A percentile compares a stretch with the other conserved stretches of the same genome.
These are phyloP conservation scores for Halichondria panicea DNA, from an alignment of 37 sponge, comb jelly and placozoan genomes.

Conservation along the genomic window DNA sequence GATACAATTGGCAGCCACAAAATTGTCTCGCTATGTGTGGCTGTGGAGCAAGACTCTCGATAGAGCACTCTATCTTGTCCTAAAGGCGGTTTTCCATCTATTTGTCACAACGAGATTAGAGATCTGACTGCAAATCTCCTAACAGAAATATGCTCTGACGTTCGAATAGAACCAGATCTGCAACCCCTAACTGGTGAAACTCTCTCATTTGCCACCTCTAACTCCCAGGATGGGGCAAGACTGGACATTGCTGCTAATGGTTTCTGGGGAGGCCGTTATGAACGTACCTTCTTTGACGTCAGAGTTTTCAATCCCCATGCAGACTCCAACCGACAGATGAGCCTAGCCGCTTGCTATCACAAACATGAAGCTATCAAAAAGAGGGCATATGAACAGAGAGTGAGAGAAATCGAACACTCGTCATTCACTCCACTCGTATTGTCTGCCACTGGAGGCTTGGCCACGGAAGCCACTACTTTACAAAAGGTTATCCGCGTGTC, in stretches of 20 bases:
- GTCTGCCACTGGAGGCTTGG: constrained; percentile 25
- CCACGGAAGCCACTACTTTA: constrained; percentile 1
- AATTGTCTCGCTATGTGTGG: too few relatives aligned
- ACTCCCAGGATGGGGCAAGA: constrained; percentile 23
- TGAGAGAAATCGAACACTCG: constrained; percentile 14
- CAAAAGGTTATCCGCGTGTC: constrained; percentile 1
- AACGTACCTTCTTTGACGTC: constrained; percentile 24
- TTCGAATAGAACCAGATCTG: constrained; percentile 26
- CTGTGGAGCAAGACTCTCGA: constrained; percentile 12
- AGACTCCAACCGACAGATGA: constrained; percentile 6
- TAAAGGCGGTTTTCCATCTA: constrained; percentile 29
- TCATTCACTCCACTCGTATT: constrained; percentile 18
- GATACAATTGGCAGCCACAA: too few relatives aligned
- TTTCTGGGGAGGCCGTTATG: constrained; percentile 32
- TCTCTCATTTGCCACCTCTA: constrained; percentile 5
- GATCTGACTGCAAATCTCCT: constrained; percentile 32
- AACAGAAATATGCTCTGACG: constrained; percentile 36
- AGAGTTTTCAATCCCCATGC: constrained; percentile 43
- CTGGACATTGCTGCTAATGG: constrained; percentile 27
- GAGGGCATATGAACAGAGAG: constrained; percentile 13
- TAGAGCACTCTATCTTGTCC: constrained; percentile 41
- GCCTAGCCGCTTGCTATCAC: not conserved
- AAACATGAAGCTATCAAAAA: constrained; percentile 17
- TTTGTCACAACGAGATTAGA: constrained; percentile 32
- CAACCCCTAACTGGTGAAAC: constrained; percentile 34